Percentiles rank a stretch among this genome's conserved stretches.
Evolutionary conservation across 2,113 vertebrate species (phyloP).

Genomic region (Alethe castanea): DNA sequence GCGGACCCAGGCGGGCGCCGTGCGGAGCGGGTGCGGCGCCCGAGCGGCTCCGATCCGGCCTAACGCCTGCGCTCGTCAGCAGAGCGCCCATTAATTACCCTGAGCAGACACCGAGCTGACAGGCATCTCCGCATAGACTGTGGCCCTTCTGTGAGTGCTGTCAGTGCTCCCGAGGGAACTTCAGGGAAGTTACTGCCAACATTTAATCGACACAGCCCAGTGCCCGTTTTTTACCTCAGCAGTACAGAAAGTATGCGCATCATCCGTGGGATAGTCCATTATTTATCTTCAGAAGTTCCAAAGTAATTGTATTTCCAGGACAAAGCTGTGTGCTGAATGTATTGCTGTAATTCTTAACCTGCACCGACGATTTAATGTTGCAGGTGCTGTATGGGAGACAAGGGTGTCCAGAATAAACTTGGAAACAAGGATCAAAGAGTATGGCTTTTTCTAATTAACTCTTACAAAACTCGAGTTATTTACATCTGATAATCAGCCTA

Average conservation of each 20-base stretch:
- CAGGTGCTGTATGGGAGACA: background rate
- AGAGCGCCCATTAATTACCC: accelerated
- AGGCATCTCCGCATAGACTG: accelerated
- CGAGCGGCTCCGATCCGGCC: accelerated
- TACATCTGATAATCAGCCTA: background rate
- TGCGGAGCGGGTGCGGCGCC: accelerated
- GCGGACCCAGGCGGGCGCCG: accelerated
- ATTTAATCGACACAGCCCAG: accelerated
- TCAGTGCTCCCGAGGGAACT: accelerated
- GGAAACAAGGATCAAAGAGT: background rate
- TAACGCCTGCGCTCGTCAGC: too few species aligned
- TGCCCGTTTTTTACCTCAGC: accelerated
- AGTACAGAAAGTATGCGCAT: accelerated
- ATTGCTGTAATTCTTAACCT: accelerated
- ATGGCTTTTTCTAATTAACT: background rate
- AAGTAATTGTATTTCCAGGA: background rate
- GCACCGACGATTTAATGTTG: accelerated
- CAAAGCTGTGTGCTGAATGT: background rate
- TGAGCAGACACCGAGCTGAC: accelerated
- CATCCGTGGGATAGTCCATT: background rate
- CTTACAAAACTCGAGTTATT: accelerated
- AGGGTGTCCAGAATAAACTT: background rate
- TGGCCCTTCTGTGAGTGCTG: background rate
- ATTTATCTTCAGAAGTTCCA: accelerated
- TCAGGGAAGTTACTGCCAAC: background rate